These are phyloP conservation scores for Notocelia uddmanniana DNA, from an alignment of 2,888 invertebrate species.

Conservation along the genomic window DNA sequence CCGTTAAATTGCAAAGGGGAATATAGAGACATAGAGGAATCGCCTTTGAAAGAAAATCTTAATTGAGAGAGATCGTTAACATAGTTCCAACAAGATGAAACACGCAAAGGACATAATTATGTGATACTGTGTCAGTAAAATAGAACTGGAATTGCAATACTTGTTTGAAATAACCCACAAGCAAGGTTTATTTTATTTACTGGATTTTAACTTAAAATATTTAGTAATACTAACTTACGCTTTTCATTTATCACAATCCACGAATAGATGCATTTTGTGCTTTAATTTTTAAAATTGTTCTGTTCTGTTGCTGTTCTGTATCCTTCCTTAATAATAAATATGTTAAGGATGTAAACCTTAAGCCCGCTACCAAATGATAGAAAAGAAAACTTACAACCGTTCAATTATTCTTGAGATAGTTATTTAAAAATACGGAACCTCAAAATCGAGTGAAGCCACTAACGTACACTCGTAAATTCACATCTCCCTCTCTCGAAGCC, in stretches of 20 bases:
- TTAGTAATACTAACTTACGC: too few relatives aligned
- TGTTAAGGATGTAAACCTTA: too few relatives aligned
- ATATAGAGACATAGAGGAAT: constrained; percentile 36
- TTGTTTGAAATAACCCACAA: too few relatives aligned
- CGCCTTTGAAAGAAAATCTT: constrained; percentile 26
- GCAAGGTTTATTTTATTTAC: too few relatives aligned
- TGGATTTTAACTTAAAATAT: too few relatives aligned
- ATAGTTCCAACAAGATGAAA: neutral
- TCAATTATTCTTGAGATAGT: neutral
- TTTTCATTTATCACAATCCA: too few relatives aligned
- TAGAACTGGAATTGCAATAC: neutral
- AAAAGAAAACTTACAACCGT: too few relatives aligned
- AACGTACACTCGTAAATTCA: constrained; percentile 44
- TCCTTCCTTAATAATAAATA: too few relatives aligned
- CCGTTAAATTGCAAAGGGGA: constrained; percentile 35
- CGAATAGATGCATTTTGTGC: too few relatives aligned
- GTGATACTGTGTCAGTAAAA: neutral
- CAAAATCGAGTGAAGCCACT: constrained; percentile 4
- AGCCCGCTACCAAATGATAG: too few relatives aligned
- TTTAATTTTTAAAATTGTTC: too few relatives aligned
- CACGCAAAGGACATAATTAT: neutral
- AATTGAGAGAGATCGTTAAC: constrained; percentile 24
- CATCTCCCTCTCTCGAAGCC: constrained; percentile 46
- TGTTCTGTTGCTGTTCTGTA: too few relatives aligned
- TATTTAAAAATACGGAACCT: constrained; percentile 1